A percentile compares a stretch with the other conserved stretches of the same genome.
Conservation (phyloP, 2,888 invertebrate species). For the Volucella inanis region DNA sequence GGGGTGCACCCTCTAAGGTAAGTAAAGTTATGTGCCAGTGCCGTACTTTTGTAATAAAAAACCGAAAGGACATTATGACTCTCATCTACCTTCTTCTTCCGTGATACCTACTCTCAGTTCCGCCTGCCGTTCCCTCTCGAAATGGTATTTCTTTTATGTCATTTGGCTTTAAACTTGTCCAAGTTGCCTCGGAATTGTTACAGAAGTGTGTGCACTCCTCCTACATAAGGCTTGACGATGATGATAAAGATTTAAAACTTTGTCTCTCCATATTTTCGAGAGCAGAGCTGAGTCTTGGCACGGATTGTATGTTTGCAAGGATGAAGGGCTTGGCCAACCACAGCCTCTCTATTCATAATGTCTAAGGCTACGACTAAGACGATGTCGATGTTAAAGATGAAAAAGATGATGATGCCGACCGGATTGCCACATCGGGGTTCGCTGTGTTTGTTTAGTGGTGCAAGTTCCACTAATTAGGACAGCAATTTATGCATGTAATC, state of each 20-base stretch:
- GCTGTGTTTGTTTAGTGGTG: conserved; percentile 51
- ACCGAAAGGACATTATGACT: conserved; percentile 52
- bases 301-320: conserved; percentile 12
- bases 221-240: conserved; percentile 17
- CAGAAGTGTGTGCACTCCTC: conserved; percentile 1
- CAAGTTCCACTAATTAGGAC: conserved; percentile 58
- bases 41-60: conserved; percentile 36
- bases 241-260: conserved; percentile 54
- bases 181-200: conserved; percentile 2
- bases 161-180: conserved; percentile 34
- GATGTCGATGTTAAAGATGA: too few species aligned
- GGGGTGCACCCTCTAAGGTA: conserved; percentile 32
- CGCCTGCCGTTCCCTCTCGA: too few species aligned
- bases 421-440: neutral
- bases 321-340: conserved; percentile 30
- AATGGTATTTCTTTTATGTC: neutral
- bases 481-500: conserved; percentile 59
- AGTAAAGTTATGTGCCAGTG: conserved; percentile 37
- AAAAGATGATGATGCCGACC: conserved; percentile 3
- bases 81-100: conserved; percentile 41
- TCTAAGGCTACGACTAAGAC: too few species aligned
- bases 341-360: conserved; percentile 9
- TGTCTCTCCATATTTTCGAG: conserved; percentile 29
- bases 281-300: neutral
- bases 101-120: conserved; percentile 15